Evolutionary conservation across 2,888 invertebrate species (phyloP), one percentile per base, ranked within the genome.

Genomic region (Ennomos erosarius): DNA sequence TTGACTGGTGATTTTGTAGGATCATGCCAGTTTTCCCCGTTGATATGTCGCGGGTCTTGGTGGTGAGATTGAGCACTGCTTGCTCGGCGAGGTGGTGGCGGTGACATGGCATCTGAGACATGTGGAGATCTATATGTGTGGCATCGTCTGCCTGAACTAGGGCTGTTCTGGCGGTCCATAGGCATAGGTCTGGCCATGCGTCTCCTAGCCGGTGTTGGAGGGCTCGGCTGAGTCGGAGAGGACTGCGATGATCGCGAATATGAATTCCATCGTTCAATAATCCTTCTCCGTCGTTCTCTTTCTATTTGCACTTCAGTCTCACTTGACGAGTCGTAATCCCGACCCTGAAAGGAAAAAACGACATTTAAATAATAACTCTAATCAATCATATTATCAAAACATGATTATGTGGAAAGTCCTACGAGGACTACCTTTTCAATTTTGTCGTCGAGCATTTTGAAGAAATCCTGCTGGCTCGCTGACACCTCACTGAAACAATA

Each of bases 391-490:
- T 10, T 42, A 13, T 10, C 10, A 16, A 42, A 16, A 12, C 26
- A 26, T 26, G 1, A 5, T 6, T 26, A 6, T 26, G 26, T 26
- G 26, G 6, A 26, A 26, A 26, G 6, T 4, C 26, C 26, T 26
- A 26, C 3, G 10, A 9, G 10, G 34, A 8, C 44, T 10, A 97
- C 97, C 90, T 95, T 96, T 87, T 97, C 97, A 79, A 98, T 98
- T 93, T 97, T 98, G 75, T 97, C 97, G 83, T 98, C 98, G 74
- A 98, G 93, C 97, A 97, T 97, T 85, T 95, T 96, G 93, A 98
- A 98, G 93, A 98, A 98, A 82, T 98, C 97, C 81, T 97, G 94
- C 88, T 98, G 98, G 84, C 98, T 98, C 66, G 95, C 94, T 62
- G 97, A 97, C 83, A 97, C 95, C 93, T 97, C 97, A 84, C 97